phyloP scores from a whole-genome alignment of 2,113 vertebrate genomes.

The Lycaon pictus region DNA sequence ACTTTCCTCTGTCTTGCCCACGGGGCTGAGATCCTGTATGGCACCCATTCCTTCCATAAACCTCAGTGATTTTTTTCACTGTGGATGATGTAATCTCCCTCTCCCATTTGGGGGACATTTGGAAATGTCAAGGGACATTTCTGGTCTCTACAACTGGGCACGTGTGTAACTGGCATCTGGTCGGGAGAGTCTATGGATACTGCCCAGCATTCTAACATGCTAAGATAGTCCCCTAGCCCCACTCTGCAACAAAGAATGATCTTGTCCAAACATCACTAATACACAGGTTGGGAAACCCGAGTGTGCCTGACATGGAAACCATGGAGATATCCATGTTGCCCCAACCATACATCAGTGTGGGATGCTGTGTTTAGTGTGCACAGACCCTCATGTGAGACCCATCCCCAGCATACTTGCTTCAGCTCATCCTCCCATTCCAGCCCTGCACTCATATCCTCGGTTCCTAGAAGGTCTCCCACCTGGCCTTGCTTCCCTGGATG shows the following conservation, averaged over 20 bases:
- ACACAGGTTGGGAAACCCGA: background rate
- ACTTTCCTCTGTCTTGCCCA: background rate
- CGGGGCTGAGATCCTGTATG: background rate
- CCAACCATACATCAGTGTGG: accelerated
- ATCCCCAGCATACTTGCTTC: background rate
- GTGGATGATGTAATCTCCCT: too few relatives aligned
- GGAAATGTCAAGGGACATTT: background rate
- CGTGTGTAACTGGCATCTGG: background rate
- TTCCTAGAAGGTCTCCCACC: too few relatives aligned
- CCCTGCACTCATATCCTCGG: background rate
- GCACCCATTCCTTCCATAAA: too few relatives aligned
- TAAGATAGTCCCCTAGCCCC: accelerated
- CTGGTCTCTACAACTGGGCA: background rate
- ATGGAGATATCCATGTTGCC: background rate
- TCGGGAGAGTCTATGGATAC: too few relatives aligned
- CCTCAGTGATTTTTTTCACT: background rate
- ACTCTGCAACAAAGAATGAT: accelerated
- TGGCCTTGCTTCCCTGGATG: background rate
- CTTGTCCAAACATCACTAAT: background rate
- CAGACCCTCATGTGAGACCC: background rate
- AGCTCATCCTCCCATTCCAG: accelerated
- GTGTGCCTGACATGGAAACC: background rate
- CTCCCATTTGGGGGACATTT: accelerated
- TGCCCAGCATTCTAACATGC: too few relatives aligned
- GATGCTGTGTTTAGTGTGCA: accelerated